These are phyloP conservation scores for Gymnocheta viridis DNA, from an alignment of 2,888 invertebrate species.

Conservation along the genomic window DNA sequence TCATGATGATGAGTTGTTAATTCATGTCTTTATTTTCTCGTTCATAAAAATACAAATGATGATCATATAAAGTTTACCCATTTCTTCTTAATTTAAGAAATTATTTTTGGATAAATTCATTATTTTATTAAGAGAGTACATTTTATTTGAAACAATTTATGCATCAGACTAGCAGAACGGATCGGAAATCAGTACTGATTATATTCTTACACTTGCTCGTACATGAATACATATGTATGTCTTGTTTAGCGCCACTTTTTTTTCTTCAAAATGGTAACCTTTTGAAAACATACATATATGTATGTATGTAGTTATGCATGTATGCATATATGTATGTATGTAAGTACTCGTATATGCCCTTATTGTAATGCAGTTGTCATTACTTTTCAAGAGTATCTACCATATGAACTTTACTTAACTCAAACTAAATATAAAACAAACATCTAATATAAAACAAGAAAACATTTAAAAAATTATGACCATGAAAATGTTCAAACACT, in stretches of 20 bases:
- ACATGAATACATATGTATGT: too few species aligned
- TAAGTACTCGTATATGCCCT: neutral
- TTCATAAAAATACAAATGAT: too few species aligned
- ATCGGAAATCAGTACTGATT: too few species aligned
- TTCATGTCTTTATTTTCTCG: too few species aligned
- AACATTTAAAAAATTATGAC: constrained; percentile 40
- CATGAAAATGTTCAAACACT: constrained; percentile 57
- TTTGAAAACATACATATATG: constrained; percentile 1
- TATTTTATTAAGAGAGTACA: too few species aligned
- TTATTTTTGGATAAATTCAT: too few species aligned
- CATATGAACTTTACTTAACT: constrained; percentile 45
- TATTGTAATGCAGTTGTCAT: constrained; percentile 63
- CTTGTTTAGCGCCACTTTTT: neutral
- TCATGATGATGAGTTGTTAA: too few species aligned
- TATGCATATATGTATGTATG: neutral
- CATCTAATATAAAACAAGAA: neutral
- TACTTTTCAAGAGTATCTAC: constrained; percentile 58
- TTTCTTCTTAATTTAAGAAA: too few species aligned
- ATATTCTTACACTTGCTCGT: too few species aligned
- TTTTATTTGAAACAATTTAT: too few species aligned
- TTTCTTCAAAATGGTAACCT: constrained; percentile 22
- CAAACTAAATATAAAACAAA: constrained; percentile 14
- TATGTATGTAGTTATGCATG: neutral
- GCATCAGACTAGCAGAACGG: too few species aligned
- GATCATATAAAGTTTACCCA: too few species aligned